A percentile compares a stretch with the other conserved stretches of the same genome.
These are phyloP conservation scores for Odontamblyopus rebecca DNA, from an alignment of 2,797 vertebrate species.

Conservation along the genomic window DNA sequence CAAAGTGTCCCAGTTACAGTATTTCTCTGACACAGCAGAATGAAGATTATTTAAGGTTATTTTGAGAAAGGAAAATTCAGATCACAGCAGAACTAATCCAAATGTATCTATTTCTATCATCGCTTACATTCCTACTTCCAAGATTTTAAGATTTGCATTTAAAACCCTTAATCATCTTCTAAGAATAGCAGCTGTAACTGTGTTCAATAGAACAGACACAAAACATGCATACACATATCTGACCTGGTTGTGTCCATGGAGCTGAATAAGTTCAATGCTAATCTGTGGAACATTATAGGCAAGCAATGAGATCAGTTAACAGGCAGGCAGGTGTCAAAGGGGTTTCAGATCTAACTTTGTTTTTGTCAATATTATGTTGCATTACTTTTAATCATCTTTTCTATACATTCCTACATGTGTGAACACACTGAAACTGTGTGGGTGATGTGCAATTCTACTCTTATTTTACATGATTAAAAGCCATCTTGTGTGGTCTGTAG, in stretches of 20 bases:
- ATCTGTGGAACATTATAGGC: too few relatives aligned
- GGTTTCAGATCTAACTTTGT: background rate
- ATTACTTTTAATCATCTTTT: background rate
- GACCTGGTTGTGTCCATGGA: too few relatives aligned
- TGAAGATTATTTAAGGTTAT: conserved; percentile 6
- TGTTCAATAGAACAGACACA: background rate
- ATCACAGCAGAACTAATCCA: conserved; percentile 23
- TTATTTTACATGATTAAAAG: conserved; percentile 9
- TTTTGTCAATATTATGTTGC: background rate
- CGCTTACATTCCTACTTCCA: conserved; percentile 5
- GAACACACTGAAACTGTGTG: conserved; percentile 5
- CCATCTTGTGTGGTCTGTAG: background rate
- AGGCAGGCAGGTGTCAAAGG: too few relatives aligned
- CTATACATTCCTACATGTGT: conserved; percentile 60
- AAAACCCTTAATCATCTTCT: background rate
- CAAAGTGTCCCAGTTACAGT: conserved; percentile 30
- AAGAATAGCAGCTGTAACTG: background rate
- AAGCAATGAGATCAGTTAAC: too few relatives aligned
- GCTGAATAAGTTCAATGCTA: too few relatives aligned
- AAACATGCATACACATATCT: too few relatives aligned
- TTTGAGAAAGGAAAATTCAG: conserved; percentile 10
- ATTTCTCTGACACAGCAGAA: conserved; percentile 27
- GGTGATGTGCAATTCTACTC: conserved; percentile 8
- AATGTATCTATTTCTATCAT: conserved; percentile 11
- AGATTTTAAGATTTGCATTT: conserved; percentile 8